Evolutionary conservation across 2,888 invertebrate genomes (phyloP).

Genomic region (Apodemia duryi): DNA sequence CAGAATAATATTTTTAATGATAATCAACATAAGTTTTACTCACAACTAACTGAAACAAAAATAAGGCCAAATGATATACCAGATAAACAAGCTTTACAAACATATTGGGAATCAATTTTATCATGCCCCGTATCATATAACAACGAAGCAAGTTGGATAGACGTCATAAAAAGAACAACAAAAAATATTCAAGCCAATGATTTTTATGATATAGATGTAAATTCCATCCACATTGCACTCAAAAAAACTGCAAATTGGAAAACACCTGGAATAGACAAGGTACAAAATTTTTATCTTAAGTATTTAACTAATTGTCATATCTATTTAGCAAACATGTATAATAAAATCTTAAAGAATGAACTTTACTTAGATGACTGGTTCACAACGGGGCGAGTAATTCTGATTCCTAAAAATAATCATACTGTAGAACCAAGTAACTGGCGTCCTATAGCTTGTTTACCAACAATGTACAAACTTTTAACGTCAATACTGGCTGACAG

Average conservation of each 20-base stretch:
- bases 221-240: constrained; percentile 8
- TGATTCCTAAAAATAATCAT: too few species aligned
- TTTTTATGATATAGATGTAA: constrained; percentile 12
- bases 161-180: too few species aligned
- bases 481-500: too few species aligned
- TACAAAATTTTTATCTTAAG: background rate
- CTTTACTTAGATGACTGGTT: too few species aligned
- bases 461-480: too few species aligned
- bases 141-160: constrained; percentile 12
- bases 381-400: too few species aligned
- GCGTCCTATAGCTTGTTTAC: too few species aligned
- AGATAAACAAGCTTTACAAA: constrained; percentile 15
- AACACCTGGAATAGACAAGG: background rate
- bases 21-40: constrained; percentile 16
- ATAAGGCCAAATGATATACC: constrained; percentile 12
- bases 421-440: too few species aligned
- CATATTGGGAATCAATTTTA: constrained; percentile 15
- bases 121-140: constrained; percentile 14
- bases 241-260: constrained; percentile 7
- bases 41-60: constrained; percentile 12
- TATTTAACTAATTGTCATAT: too few species aligned
- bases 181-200: background rate
- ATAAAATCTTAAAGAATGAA: too few species aligned
- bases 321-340: too few species aligned
- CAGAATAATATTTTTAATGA: constrained; percentile 10